Evolutionary conservation across 2,888 invertebrate genomes (phyloP), one percentile per base, ranked within the genome.

Genomic region (Ectobius pallidus): DNA sequence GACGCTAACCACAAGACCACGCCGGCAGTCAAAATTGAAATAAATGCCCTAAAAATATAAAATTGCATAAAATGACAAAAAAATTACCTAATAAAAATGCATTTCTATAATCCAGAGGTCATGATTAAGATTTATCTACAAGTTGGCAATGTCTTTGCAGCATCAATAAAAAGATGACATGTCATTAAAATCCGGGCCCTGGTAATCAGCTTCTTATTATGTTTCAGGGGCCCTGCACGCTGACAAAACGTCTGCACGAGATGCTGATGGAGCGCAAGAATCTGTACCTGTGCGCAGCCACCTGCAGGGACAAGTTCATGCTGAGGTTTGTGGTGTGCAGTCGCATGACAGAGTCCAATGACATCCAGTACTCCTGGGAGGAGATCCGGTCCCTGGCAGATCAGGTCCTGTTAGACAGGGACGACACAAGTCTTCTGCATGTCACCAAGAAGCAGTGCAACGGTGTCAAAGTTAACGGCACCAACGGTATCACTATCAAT

Each of bases 241-340:
- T 88, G 4, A 95, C 93, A 0, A 91, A 91, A 78, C 83, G 86
- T 58, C 83, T 97, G 34, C 81, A 95, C 65, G 90, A 92, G 71
- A 88, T 86, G 70, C 85, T 97, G 62, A 92, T 90, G 76, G 88
- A 89, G 44, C 88, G 92, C 72, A 93, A 91, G 78, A 89, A 91
- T 76, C 89, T 97, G 71, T 96, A 92, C 80, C 86, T 97, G 81
- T 91, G 95, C 49, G 92, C 95, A 3, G 92, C 93, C 2, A 88
- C 87, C 61, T 89, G 90, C 77, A 86, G 87, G 32, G 89, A 88
- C 0, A 87, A 87, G 72, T 89, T 90, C 78, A 88, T 95, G 58
- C 86, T 96, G 34, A 86, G 97, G 58, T 94, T 96, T 80, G 94
- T 91, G 0, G 85, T 97, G 0, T 94, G 95, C 80, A 93, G 94